These are phyloP conservation scores for Amphiprion ocellaris DNA, from an alignment of 2,113 vertebrate species.

Conservation along the genomic window DNA sequence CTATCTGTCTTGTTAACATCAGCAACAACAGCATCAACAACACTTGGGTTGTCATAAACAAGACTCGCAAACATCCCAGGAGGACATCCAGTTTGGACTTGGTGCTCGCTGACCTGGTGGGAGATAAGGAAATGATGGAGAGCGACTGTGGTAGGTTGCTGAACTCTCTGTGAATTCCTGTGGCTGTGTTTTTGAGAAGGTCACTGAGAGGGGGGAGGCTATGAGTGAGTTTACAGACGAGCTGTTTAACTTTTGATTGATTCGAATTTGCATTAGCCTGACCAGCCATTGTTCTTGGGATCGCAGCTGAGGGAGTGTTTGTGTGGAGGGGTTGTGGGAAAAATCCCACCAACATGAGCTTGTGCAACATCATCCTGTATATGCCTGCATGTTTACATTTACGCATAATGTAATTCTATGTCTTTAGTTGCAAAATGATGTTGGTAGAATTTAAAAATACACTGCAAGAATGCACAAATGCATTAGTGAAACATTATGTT, in stretches of 20 bases:
- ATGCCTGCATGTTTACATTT: neutral
- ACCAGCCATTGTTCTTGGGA: constrained; percentile 48
- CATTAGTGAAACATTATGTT: no score
- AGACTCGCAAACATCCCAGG: constrained; percentile 78
- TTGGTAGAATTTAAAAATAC: neutral
- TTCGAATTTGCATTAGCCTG: constrained; percentile 34
- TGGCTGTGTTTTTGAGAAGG: constrained; percentile 51
- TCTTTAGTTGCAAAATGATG: neutral
- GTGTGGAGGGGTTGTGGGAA: constrained; percentile 16
- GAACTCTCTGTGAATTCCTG: constrained; percentile 62
- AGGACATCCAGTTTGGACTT: constrained; percentile 67
- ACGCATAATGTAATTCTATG: neutral
- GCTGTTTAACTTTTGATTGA: constrained; percentile 53
- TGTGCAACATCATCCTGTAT: constrained; percentile 12
- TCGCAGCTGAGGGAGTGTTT: constrained; percentile 33
- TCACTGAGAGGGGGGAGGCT: constrained; percentile 20
- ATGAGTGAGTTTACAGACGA: constrained; percentile 33
- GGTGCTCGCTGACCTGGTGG: constrained; percentile 64
- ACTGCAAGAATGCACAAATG: no score
- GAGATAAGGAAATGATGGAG: constrained; percentile 75
- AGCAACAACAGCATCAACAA: constrained; percentile 67
- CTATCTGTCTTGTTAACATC: constrained; percentile 66
- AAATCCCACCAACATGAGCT: neutral
- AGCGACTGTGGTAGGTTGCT: constrained; percentile 44
- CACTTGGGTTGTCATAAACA: constrained; percentile 82